phyloP scores from a whole-genome alignment of 1,140 invertebrate species.

The Lutraria rhynchaena region DNA sequence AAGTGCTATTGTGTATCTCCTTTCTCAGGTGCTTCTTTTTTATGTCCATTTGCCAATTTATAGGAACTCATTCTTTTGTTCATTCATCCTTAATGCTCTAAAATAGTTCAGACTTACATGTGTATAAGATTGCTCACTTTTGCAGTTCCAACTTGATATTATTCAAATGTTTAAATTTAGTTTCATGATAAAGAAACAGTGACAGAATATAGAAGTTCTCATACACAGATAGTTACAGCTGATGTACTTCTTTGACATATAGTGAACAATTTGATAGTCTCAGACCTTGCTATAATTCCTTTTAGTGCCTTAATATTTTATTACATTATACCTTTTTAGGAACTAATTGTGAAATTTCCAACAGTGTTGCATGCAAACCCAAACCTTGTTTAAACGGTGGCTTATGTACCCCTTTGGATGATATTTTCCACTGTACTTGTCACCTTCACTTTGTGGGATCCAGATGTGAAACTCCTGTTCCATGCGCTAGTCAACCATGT shows the following conservation, averaged over 20 bases:
- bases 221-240: no score
- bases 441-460: slow-evolving; percentile 50
- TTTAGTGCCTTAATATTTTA: no score
- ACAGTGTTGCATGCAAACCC: slow-evolving; percentile 47
- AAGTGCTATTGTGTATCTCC: slow-evolving; percentile 50
- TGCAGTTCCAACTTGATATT: no score
- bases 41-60: background rate
- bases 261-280: no score
- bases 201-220: no score
- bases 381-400: slow-evolving; percentile 94
- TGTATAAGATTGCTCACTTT: no score
- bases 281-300: no score
- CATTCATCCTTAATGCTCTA: no score
- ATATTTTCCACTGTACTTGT: slow-evolving; percentile 60
- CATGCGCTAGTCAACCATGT: slow-evolving; percentile 73
- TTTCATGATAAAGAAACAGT: no score
- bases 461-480: slow-evolving; percentile 86
- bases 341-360: slow-evolving; percentile 42
- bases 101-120: no score
- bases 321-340: slow-evolving; percentile 58
- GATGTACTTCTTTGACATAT: no score
- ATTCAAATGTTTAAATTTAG: no score
- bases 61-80: background rate
- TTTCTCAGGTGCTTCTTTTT: slow-evolving; percentile 35
- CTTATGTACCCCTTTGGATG: slow-evolving; percentile 89